Evolutionary conservation across 2,797 vertebrate species (phyloP), one percentile per base, ranked within the genome.

Genomic region (Sternotherus odoratus): DNA sequence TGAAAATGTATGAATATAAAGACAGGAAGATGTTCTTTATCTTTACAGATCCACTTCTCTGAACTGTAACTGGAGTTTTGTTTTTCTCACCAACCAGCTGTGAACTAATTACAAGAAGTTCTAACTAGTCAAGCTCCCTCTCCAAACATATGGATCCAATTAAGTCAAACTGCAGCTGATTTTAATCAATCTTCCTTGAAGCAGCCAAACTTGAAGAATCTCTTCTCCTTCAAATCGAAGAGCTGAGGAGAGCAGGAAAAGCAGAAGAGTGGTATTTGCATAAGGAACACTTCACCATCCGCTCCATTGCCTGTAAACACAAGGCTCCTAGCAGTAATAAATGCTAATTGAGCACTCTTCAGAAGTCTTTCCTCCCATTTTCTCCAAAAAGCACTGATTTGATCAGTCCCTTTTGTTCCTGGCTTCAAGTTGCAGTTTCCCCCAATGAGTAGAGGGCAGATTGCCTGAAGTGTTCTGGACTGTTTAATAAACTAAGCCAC

Each of bases 141-240:
- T 96, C 96, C 84, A 66, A 98, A 96, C 98, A 97, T 96, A 98
- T 97, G 98, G 97, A 96, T 96, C 98, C 98, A 98, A 98, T 98
- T 98, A 98, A 97, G 96, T 91, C 95, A 92, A 95, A 97, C 97
- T 85, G 97, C 97, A 98, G 98, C 97, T 97, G 98, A 98, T 96
- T 98, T 97, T 97, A 97, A 98, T 98, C 98, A 98, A 96, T 98
- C 97, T 98, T 97, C 96, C 97, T 96, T 97, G 96, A 97, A 98
- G 96, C 96, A 88, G 97, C 94, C 95, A 79, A 96, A 97, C 96
- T 95, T 94, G 95, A 97, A 97, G 97, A 95, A 92, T 96, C 96
- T 96, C 91, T 96, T 90, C 96, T 96, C 92, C 96, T 96, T 93
- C 96, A 91, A 94, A 89, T 95, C 72, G 4, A 95, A 95, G 90